Conservation (phyloP, 2,888 invertebrate species). For the Trissoscelio sp. region DNA sequence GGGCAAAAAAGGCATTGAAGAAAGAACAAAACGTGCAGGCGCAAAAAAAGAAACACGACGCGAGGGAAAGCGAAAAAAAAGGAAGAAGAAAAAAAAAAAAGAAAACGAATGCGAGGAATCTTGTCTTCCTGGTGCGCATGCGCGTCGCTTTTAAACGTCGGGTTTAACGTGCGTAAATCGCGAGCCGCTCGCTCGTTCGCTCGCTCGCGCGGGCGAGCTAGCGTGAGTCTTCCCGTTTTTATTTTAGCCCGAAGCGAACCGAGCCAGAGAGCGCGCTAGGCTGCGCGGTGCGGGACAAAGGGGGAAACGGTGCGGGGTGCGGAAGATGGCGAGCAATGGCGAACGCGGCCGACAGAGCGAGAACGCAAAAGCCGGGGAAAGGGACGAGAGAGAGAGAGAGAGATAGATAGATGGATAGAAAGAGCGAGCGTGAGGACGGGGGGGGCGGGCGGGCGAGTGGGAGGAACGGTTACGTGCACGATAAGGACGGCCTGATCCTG, state of each 20-base stretch:
- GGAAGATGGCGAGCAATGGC: conserved; percentile 53
- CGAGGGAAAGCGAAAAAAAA: conserved; percentile 45
- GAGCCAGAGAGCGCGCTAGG: conserved; percentile 67
- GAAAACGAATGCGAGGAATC: conserved; percentile 54
- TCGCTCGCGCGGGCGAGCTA: conserved; percentile 64
- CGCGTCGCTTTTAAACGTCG: conserved; percentile 76
- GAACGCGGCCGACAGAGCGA: conserved; percentile 68
- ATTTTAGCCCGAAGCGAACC: conserved; percentile 78
- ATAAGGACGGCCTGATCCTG: conserved; percentile 57
- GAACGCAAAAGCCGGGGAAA: conserved; percentile 67
- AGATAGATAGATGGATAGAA: conserved; percentile 18
- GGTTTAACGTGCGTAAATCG: conserved; percentile 76
- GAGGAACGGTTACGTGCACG: conserved; percentile 40
- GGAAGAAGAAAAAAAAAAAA: conserved; percentile 24
- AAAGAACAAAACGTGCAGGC: conserved; percentile 54
- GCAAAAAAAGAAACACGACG: conserved; percentile 59
- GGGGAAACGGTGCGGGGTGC: conserved; percentile 10
- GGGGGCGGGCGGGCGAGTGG: conserved; percentile 39
- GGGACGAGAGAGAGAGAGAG: conserved; percentile 34
- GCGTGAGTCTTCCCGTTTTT: conserved; percentile 74
- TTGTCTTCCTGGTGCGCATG: conserved; percentile 72
- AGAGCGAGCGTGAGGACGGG: conserved; percentile 24
- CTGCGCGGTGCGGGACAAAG: conserved; percentile 6
- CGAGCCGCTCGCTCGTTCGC: conserved; percentile 66
- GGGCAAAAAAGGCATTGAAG: conserved; percentile 2